Evolutionary conservation across 2,797 vertebrate species (phyloP), one percentile per base, ranked within the genome.

Genomic region (Urosaurus nigricauda): DNA sequence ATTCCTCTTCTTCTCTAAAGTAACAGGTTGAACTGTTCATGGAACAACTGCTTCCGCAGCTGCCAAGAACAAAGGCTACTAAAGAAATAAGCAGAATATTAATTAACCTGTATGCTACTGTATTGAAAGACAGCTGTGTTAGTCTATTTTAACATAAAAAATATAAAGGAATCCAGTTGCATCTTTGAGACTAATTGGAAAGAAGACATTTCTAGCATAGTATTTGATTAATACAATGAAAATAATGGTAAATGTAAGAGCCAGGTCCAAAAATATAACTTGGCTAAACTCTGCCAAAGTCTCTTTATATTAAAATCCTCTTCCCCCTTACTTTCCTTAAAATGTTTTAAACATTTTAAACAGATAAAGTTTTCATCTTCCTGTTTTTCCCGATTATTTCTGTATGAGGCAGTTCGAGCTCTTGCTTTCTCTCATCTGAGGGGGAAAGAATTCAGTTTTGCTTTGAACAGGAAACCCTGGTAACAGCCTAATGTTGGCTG

Each of bases 401-500:
- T 47, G 47, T 77, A 24, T 68, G 47, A 11, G 74, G 56, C 43
- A 21, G 58, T 65, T 80, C 80, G 14, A 74, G 32, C 43, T 4
- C 70, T 37, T 51, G 47, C 73, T 37, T 29, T 12, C 7, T 82
- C 32, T 68, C 4, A 37, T 82, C 58, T 65, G 63, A 40, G 51
- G 26, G 21, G 65, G 14, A 75, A 84, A 60, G 21, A 87, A 79
- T 75, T 60, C 17, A 58, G 35, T 65, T 79, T 89, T 74, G 21
- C 77, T 75, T 85, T 68, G 77, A 85, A 81, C 17, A 43, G 32
- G 87, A 82, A 91, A 88, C 83, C 83, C 82, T 85, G 90, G 83
- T 60, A 91, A 86, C 87, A 53, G n/a, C 51, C n/a, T 89, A n/a
- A n/a, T n/a, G 43, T 58, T 81, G 86, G 35, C 82, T 81, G 82